Base-by-base conservation (phyloP, 2,888 invertebrate species). In the Hydriomena furcata region DNA sequence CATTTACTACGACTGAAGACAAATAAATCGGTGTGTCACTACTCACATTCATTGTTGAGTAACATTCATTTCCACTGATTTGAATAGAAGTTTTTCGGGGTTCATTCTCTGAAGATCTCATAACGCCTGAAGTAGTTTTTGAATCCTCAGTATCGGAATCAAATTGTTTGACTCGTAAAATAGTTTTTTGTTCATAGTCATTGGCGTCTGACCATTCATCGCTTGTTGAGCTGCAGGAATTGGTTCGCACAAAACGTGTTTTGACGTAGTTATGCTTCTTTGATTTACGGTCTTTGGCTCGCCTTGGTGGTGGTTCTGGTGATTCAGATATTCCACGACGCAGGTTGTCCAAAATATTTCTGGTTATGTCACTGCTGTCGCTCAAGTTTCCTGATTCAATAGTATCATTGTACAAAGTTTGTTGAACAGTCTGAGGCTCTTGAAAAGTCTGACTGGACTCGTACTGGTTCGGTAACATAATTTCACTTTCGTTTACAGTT, bases 11-110 rank as follows among this genome's bases (percentile, higher is more conserved):
- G 13, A 94, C 94, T 0, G 94, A 94, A 20, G 94, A 94, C 61
- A 94, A 92, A 77, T 94, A 94, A 60, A 94, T 91, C 7, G 94
- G 94, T 46, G 92, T 92, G 66, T 94, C 93, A 67, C 91, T 93
- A 63, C 91, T 93, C 1, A 94, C 93, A 74, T 94, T 94, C 80
- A 94, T 94, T 10, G 94, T 94, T 35, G 94, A 94, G 70, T 94
- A 95, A 82, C 92, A 95, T 84, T 93, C 94, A 74, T 93, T 94
- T 42, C 93, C 94, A 73, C 90, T 94, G 69, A 95, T 95, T 90
- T 94, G 89, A 65, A 95, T 95, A 7, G 95, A 95, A 10, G 95
- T 94, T 84, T 92, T 92, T 64, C 91, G 87, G 7, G 86, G 81
- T 55, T 91, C 90, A 54, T 77, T 82, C 69, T 85, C 85, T 12